Conservation (phyloP, 2,888 invertebrate genomes). For the Tachina lurida region DNA sequence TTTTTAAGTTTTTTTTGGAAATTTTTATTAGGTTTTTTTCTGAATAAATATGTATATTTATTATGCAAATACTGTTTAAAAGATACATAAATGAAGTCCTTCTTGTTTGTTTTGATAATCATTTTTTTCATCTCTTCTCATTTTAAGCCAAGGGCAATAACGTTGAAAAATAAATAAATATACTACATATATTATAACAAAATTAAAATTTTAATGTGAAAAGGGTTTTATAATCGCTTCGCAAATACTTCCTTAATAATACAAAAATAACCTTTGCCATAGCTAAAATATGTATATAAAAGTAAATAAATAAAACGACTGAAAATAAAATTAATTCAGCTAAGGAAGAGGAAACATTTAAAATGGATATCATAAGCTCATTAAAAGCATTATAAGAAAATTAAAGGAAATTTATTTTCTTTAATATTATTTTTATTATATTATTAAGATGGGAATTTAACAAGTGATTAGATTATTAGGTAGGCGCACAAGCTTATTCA, state of each 20-base stretch:
- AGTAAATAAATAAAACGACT: background rate
- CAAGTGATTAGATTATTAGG: background rate
- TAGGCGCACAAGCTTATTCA: too few relatives aligned
- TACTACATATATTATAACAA: background rate
- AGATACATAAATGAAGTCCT: background rate
- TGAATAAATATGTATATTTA: constrained; percentile 2
- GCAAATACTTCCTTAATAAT: constrained; percentile 27
- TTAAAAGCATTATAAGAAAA: constrained; percentile 48
- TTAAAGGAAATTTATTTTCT: constrained; percentile 2
- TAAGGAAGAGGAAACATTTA: constrained; percentile 20
- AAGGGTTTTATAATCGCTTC: constrained; percentile 54
- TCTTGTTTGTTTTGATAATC: constrained; percentile 13
- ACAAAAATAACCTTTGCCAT: background rate
- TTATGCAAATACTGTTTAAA: constrained; percentile 7
- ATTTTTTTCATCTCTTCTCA: background rate
- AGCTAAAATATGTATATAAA: background rate
- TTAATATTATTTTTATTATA: background rate
- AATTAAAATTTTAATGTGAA: constrained; percentile 31
- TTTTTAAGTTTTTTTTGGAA: background rate
- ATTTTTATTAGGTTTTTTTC: background rate
- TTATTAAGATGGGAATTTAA: background rate
- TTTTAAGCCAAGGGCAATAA: constrained; percentile 31
- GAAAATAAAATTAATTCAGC: constrained; percentile 5
- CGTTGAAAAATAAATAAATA: constrained; percentile 20
- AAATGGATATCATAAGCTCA: constrained; percentile 66